These are phyloP conservation scores for Drosophila nr. medialis DNA, from an alignment of 2,888 invertebrate species.

Conservation along the genomic window DNA sequence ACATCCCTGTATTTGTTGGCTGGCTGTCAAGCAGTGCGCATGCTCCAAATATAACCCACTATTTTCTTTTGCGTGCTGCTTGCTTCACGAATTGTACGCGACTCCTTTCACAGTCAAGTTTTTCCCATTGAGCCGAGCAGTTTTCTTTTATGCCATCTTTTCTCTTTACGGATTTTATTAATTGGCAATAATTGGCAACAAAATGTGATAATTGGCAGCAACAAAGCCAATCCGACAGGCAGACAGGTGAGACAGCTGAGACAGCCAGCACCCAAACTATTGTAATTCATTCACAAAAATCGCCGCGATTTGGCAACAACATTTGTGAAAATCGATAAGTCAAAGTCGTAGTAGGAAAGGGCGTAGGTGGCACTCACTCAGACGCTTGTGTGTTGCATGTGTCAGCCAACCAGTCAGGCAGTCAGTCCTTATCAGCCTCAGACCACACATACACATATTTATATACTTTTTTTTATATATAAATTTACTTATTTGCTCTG, in stretches of 20 bases:
- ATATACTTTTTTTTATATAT: neutral
- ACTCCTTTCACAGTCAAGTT: conserved; percentile 44
- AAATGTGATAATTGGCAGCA: conserved; percentile 57
- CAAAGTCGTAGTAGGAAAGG: conserved; percentile 8
- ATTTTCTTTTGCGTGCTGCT: conserved; percentile 37
- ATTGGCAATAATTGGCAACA: conserved; percentile 55
- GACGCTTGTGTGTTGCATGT: conserved; percentile 14
- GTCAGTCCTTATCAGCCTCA: conserved; percentile 13
- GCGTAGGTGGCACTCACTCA: conserved; percentile 4
- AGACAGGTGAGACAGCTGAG: conserved; percentile 60
- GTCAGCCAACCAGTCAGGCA: neutral
- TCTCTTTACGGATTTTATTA: conserved; percentile 9
- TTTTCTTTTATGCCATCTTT: conserved; percentile 23
- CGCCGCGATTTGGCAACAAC: conserved; percentile 5
- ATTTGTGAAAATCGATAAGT: conserved; percentile 61
- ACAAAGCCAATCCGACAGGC: conserved; percentile 4
- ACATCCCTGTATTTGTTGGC: conserved; percentile 36
- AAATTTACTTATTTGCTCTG: neutral
- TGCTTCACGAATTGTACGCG: conserved; percentile 7
- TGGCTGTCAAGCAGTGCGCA: conserved; percentile 40
- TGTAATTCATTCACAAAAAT: conserved; percentile 26
- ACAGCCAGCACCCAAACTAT: neutral
- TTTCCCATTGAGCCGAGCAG: conserved; percentile 37
- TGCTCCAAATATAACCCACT: conserved; percentile 48
- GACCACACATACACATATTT: neutral